Evolutionary conservation across 2,113 vertebrate genomes (phyloP).

Genomic region (Phycodurus eques): DNA sequence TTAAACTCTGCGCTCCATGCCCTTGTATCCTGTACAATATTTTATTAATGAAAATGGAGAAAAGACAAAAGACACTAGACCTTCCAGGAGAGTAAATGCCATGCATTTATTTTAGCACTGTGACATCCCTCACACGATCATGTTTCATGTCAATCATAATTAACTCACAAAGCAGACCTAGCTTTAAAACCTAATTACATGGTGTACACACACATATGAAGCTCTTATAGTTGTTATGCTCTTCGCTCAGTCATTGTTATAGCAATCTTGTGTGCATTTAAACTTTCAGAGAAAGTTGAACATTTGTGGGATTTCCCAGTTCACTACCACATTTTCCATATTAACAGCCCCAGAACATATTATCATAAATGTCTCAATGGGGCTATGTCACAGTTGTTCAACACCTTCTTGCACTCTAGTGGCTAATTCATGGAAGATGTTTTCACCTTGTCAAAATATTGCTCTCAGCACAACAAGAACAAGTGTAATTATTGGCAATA

Average conservation of each 20-base stretch:
- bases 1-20: too few species aligned
- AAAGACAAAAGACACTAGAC: constrained; percentile 17
- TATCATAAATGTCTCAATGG: constrained; percentile 17
- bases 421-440: constrained; percentile 30
- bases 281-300: constrained; percentile 26
- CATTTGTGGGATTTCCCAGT: constrained; percentile 20
- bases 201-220: constrained; percentile 47
- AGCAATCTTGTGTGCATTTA: constrained; percentile 39
- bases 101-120: constrained; percentile 70
- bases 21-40: background rate
- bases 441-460: constrained; percentile 33
- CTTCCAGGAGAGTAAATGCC: constrained; percentile 44
- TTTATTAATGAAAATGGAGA: background rate
- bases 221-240: constrained; percentile 25
- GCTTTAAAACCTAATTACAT: constrained; percentile 34
- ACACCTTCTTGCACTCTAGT: constrained; percentile 26
- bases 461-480: constrained; percentile 39
- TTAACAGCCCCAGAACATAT: constrained; percentile 15
- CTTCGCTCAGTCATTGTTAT: constrained; percentile 43
- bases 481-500: constrained; percentile 46
- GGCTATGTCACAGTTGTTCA: constrained; percentile 16
- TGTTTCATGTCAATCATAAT: constrained; percentile 32
- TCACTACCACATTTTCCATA: constrained; percentile 22
- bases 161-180: constrained; percentile 33
- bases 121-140: constrained; percentile 41